These are phyloP conservation scores for Ceryle rudis DNA, from an alignment of 2,797 vertebrate genomes.

Conservation along the genomic window DNA sequence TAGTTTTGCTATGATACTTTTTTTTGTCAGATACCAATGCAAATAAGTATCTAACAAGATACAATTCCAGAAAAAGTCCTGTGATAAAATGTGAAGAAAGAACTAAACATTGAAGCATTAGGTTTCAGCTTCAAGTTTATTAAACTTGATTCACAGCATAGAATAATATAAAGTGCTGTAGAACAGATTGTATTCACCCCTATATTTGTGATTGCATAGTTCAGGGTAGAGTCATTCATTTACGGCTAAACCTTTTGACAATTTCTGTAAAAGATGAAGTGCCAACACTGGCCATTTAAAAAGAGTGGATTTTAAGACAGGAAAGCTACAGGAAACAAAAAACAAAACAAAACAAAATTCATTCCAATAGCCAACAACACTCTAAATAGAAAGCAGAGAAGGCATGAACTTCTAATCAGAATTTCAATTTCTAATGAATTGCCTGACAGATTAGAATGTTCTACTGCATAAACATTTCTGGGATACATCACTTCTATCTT, in stretches of 20 bases:
- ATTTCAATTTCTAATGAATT: background rate
- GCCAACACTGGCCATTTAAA: background rate
- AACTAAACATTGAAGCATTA: background rate
- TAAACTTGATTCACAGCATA: background rate
- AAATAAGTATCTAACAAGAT: background rate
- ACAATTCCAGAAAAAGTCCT: background rate
- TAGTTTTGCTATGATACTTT: background rate
- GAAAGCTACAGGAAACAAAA: background rate
- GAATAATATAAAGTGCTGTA: background rate
- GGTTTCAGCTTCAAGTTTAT: constrained; percentile 1
- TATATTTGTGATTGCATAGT: background rate
- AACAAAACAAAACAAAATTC: background rate
- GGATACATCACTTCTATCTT: background rate
- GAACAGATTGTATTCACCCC: background rate
- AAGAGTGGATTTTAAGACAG: background rate
- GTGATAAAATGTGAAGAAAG: background rate
- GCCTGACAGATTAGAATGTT: background rate
- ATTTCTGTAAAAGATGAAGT: background rate
- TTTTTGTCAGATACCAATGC: background rate
- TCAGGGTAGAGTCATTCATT: background rate
- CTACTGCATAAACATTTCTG: background rate
- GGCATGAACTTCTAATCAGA: background rate
- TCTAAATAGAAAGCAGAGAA: background rate
- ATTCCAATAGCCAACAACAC: background rate
- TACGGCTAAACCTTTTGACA: background rate